Evolutionary conservation across 2,888 invertebrate genomes (phyloP).

Genomic region (Sarcophaga carnaria): DNA sequence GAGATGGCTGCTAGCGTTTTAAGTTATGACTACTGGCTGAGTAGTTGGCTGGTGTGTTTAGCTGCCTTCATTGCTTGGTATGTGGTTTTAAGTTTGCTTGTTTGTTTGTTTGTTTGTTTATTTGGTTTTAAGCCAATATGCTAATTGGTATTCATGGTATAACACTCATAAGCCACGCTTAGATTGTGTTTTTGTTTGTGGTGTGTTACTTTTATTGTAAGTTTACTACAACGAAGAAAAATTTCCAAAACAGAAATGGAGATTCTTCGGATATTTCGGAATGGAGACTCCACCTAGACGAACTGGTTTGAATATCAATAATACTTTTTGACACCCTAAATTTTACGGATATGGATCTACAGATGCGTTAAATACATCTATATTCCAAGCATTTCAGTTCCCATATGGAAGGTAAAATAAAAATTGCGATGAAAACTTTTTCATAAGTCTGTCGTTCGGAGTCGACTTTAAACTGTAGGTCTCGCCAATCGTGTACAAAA

Average conservation of each 20-base stretch:
- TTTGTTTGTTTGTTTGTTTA: background rate
- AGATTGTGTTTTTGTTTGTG: background rate
- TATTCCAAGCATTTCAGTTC: too few species aligned
- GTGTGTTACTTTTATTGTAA: background rate
- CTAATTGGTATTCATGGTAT: conserved; percentile 18
- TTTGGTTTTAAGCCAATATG: conserved; percentile 7
- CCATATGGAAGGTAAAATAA: too few species aligned
- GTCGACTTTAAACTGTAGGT: too few species aligned
- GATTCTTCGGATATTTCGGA: too few species aligned
- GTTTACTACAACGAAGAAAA: background rate
- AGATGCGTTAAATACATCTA: too few species aligned
- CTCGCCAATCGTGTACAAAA: too few species aligned
- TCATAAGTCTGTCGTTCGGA: too few species aligned
- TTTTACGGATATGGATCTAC: too few species aligned
- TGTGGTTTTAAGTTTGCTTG: background rate
- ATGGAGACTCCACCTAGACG: too few species aligned
- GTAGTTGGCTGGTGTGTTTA: background rate
- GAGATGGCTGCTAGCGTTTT: background rate
- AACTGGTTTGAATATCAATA: too few species aligned
- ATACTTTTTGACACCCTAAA: too few species aligned
- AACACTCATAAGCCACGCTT: background rate
- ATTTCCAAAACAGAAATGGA: background rate
- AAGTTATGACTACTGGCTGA: background rate
- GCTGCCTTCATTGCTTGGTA: background rate
- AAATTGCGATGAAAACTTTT: too few species aligned